Evolutionary conservation across 92 coral and sea anemone species (phyloP).

Genomic region (Plumapathes pennacea): DNA sequence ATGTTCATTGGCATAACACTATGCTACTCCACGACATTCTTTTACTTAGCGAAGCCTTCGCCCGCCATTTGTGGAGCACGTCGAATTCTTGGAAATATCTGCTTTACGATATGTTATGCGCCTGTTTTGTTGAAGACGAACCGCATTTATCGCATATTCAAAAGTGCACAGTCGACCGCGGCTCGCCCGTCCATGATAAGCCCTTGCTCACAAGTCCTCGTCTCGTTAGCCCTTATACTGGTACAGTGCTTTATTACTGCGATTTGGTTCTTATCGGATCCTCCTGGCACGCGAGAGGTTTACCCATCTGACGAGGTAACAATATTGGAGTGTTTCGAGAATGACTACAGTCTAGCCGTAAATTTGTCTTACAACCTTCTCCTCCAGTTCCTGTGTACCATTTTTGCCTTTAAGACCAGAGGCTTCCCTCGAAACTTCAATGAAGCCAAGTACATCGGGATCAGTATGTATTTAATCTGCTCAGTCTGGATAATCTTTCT

Average conservation of each 20-base stretch:
- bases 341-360: conserved; percentile 42
- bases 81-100: conserved; percentile 54
- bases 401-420: conserved; percentile 74
- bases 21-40: conserved; percentile 56
- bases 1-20: conserved; percentile 58
- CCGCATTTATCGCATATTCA: conserved; percentile 82
- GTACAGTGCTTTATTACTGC: conserved; percentile 61
- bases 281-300: conserved; percentile 35
- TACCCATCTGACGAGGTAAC: conserved; percentile 47
- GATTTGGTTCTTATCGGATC: conserved; percentile 64
- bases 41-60: conserved; percentile 60
- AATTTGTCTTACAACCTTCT: conserved; percentile 56
- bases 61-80: conserved; percentile 50
- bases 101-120: conserved; percentile 69
- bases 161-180: conserved; percentile 64
- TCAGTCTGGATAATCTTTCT: conserved; percentile 65
- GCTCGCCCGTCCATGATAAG: conserved; percentile 69
- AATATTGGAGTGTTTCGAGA: conserved; percentile 52
- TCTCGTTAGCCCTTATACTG: conserved; percentile 55
- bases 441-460: conserved; percentile 88
- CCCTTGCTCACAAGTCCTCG: conserved; percentile 71
- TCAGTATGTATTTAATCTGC: conserved; percentile 69
- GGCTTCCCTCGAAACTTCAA: conserved; percentile 83
- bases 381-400: conserved; percentile 62
- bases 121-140: conserved; percentile 71